Evolutionary conservation across 2,113 vertebrate species (phyloP).

Genomic region (Paraplagusia blochii): DNA sequence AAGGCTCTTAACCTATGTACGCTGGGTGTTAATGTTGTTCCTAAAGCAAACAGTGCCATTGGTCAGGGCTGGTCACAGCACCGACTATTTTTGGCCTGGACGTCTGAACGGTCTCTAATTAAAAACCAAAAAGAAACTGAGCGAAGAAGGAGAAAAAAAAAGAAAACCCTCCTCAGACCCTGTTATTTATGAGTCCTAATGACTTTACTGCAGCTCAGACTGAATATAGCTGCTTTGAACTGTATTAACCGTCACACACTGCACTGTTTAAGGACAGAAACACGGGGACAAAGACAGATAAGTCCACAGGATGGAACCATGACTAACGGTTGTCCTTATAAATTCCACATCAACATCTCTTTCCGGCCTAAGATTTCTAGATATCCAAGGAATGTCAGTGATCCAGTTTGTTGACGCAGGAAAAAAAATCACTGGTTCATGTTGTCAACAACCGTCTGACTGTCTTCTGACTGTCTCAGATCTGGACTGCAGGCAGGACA

Average conservation of each 20-base stretch:
- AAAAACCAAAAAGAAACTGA: slow-evolving; percentile 53
- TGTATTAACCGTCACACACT: slow-evolving; percentile 4
- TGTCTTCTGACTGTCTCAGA: too few relatives aligned
- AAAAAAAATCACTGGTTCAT: too few relatives aligned
- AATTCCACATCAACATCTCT: background rate
- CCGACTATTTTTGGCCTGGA: slow-evolving; percentile 51
- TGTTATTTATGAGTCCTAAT: slow-evolving; percentile 54
- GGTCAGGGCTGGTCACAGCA: slow-evolving; percentile 43
- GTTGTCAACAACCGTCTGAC: too few relatives aligned
- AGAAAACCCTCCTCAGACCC: slow-evolving; percentile 24
- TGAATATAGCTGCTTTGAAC: slow-evolving; percentile 24
- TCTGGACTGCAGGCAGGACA: too few relatives aligned
- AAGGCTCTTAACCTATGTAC: slow-evolving; percentile 62
- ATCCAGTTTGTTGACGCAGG: too few relatives aligned
- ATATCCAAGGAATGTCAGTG: too few relatives aligned
- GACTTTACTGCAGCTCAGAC: slow-evolving; percentile 37
- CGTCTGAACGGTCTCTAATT: slow-evolving; percentile 59
- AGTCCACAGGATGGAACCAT: background rate
- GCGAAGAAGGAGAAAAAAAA: slow-evolving; percentile 33
- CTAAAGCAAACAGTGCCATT: slow-evolving; percentile 59
- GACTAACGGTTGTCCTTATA: slow-evolving; percentile 8
- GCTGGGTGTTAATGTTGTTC: slow-evolving; percentile 68
- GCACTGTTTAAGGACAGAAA: background rate
- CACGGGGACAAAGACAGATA: too few relatives aligned
- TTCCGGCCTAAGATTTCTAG: too few relatives aligned